Evolutionary conservation across 2,797 vertebrate species (phyloP), one percentile per base, ranked within the genome.

Genomic region (Sorex maritimensis): DNA sequence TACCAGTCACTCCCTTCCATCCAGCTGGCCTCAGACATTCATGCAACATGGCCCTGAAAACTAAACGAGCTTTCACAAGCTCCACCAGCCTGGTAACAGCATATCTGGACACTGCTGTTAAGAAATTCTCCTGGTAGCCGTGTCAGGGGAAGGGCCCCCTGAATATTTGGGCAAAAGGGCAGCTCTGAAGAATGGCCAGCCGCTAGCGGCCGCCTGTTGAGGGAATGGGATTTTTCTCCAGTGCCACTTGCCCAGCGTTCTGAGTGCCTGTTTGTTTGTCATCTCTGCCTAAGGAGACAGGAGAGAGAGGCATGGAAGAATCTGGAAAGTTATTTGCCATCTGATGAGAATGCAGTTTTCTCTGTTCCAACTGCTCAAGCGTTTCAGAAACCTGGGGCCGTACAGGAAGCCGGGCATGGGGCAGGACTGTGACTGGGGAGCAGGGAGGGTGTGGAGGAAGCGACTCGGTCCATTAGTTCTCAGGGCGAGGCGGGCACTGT

Each of bases 241-340:
- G 11, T 68, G 67, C 28, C 13, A 9, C 24, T 77, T 79, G 3
- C 68, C 28, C 73, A n/a, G 67, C 28, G 30, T 5, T 74, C 55
- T 55, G 85, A 87, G 49, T 68, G 77, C 38, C 3, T 65, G 5
- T 73, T 83, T 58, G 26, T 23, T 34, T 49, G 11, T 72, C 69
- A 11, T 84, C 81, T 87, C 24, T 93, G 17, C 41, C 58, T 0
- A 1, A 26, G 46, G 46, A 63, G 19, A 65, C 21, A 15, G 4
- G 24, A 7, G 34, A 52, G 21, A 71, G 80, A 49, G 63, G 12
- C 30, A 19, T 26, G 52, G 84, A 87, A 75, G 61, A 72, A 55
- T 69, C 65, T 90, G 17, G 90, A 81, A 83, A 87, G 30, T 14
- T 84, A 75, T 86, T 79, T 92, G 58, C 71, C 78, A 52, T n/a